Evolutionary conservation across 2,888 invertebrate genomes (phyloP), one percentile per base, ranked within the genome.

Genomic region (Caenorhabditis macrosperma): DNA sequence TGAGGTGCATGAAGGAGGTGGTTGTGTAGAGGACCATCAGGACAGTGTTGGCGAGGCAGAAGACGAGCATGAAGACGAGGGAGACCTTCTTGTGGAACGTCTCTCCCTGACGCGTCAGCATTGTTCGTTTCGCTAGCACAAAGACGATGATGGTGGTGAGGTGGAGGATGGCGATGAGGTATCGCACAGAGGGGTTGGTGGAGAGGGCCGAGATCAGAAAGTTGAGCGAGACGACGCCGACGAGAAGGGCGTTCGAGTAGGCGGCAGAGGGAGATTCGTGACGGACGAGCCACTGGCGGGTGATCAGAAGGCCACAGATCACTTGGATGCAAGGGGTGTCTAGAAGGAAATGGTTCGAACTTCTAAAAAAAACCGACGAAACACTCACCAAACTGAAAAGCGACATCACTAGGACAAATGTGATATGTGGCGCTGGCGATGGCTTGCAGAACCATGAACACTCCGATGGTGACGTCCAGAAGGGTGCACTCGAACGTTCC

Each of bases 321-420:
- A 74, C 46, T 68, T 79, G 74, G n/a, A 79, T 74, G 50, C 61
- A 79, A 1, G 78, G 78, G 0, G 78, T 79, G 22, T 79, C 78
- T 79, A 63, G 6, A 72, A 72, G 9, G 26, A 4, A 12, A 15
- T 1, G 30, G 9, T 22, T 52, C 12, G 17, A 52, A 22, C 9
- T 24, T 12, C n/a, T 54, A 5, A 38, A 57, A 9, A 33, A 30
- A 30, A 17, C 10, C 24, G 28, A 10, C 6, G 10, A 28, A 28
- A 46, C 30, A 33, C 44, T 54, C 17, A 79, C 78, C 78, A 24
- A 79, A 79, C 28, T 79, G 78, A 50, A 74, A 74, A 35, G 78
- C 72, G 22, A 68, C 55, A 46, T 64, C 68, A 38, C 52, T 72
- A 1, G 78, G 78, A 44, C 78, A 79, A 44, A 79, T 63, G 22